Evolutionary conservation across 2,888 invertebrate genomes (phyloP).

Genomic region (Reticulitermes lucifugus): DNA sequence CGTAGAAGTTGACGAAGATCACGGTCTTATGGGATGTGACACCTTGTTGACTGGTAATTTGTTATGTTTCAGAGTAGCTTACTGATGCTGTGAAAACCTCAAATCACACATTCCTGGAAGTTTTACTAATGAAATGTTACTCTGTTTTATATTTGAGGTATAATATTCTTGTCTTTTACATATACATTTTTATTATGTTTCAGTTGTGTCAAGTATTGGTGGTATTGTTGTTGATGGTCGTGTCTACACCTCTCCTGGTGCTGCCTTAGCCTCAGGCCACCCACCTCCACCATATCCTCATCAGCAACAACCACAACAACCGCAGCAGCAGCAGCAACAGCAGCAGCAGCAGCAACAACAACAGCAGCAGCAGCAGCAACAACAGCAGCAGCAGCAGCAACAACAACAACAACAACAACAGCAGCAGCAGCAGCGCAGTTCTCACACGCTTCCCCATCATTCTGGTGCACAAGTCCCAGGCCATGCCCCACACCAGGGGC

Average conservation of each 20-base stretch:
- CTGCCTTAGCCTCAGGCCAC: slow-evolving; percentile 58
- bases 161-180: background rate
- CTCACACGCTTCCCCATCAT: slow-evolving; percentile 13
- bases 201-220: slow-evolving; percentile 82
- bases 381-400: slow-evolving; percentile 45
- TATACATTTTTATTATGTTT: slow-evolving; percentile 52
- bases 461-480: background rate
- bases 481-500: slow-evolving; percentile 3
- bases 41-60: too few species aligned
- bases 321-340: slow-evolving; percentile 58
- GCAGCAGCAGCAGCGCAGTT: slow-evolving; percentile 44
- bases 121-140: too few species aligned
- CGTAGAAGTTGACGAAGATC: too few species aligned
- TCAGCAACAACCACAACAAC: slow-evolving; percentile 59
- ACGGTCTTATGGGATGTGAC: too few species aligned
- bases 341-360: slow-evolving; percentile 61
- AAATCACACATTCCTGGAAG: too few species aligned
- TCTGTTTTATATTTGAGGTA: too few species aligned
- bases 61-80: too few species aligned
- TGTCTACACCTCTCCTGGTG: slow-evolving; percentile 68
- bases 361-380: slow-evolving; percentile 52
- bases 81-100: too few species aligned
- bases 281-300: slow-evolving; percentile 57
- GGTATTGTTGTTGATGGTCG: slow-evolving; percentile 87
- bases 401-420: slow-evolving; percentile 39